Conservation (phyloP, 2,797 vertebrate genomes). For the Delichon dasypus region DNA sequence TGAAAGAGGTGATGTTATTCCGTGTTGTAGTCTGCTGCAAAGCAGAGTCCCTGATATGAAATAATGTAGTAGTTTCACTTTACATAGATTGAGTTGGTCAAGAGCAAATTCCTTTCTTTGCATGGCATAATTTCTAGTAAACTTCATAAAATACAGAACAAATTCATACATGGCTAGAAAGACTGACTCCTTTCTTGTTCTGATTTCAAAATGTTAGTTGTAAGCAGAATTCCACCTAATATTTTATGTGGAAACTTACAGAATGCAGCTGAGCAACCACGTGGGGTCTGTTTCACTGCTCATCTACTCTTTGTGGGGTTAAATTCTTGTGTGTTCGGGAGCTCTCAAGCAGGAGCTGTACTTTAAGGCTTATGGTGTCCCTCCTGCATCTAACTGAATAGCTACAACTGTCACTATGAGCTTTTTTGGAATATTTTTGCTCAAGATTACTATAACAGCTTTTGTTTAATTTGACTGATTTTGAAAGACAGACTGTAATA, state of each 20-base stretch:
- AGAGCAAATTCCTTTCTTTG: not conserved
- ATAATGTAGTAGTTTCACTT: not conserved
- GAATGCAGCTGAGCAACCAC: not conserved
- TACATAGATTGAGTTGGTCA: not conserved
- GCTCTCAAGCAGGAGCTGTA: not conserved
- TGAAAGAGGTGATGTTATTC: not conserved
- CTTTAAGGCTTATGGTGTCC: not conserved
- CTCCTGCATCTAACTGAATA: not conserved
- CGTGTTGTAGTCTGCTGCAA: not conserved
- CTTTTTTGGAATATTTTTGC: not conserved
- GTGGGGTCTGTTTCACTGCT: not conserved
- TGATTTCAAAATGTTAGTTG: not conserved
- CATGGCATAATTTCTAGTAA: not conserved
- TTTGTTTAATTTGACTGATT: not conserved
- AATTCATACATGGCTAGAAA: not conserved
- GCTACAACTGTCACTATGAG: not conserved
- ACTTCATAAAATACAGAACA: not conserved
- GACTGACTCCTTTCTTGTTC: not conserved
- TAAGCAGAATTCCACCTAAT: not conserved
- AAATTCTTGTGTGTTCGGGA: not conserved
- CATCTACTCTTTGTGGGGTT: not conserved
- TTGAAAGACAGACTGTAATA: not conserved
- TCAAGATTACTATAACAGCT: rapidly evolving
- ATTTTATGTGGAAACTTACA: not conserved
- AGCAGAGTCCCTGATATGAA: not conserved